phyloP scores from a whole-genome alignment of 2,888 invertebrate species.

The Drosophila basisetae region DNA sequence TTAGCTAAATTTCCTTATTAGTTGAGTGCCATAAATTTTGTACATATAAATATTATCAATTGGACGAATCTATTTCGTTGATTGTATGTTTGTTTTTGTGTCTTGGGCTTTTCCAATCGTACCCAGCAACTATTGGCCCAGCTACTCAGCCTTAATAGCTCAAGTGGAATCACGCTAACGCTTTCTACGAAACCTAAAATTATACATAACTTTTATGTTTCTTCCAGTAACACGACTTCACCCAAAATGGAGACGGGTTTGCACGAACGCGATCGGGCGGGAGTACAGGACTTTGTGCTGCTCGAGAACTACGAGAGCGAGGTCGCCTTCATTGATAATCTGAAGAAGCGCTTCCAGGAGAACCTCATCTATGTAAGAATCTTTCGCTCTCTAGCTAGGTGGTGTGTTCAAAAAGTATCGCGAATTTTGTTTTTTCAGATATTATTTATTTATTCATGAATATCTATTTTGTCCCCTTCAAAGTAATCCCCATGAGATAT shows the following conservation, averaged over 20 bases:
- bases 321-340: conserved; percentile 93
- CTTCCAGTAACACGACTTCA: conserved; percentile 33
- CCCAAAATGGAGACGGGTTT: conserved; percentile 91
- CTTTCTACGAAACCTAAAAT: not conserved
- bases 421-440: too few relatives aligned
- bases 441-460: too few relatives aligned
- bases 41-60: conserved; percentile 59
- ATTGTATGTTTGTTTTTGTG: conserved; percentile 16
- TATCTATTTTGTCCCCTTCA: too few relatives aligned
- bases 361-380: conserved; percentile 95
- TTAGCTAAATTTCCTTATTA: not conserved
- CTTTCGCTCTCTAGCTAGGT: not conserved
- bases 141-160: not conserved
- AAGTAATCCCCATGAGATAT: too few relatives aligned
- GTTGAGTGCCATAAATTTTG: conserved; percentile 22
- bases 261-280: conserved; percentile 93
- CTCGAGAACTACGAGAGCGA: conserved; percentile 94
- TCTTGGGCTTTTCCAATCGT: conserved; percentile 23
- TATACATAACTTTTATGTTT: not conserved
- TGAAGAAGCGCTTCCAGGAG: conserved; percentile 93
- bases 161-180: not conserved
- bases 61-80: conserved; percentile 7
- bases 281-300: conserved; percentile 96
- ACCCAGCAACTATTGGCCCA: conserved; percentile 10
- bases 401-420: too few relatives aligned